Conservation (phyloP, 2,113 vertebrate genomes). For the Silurus asotus region DNA sequence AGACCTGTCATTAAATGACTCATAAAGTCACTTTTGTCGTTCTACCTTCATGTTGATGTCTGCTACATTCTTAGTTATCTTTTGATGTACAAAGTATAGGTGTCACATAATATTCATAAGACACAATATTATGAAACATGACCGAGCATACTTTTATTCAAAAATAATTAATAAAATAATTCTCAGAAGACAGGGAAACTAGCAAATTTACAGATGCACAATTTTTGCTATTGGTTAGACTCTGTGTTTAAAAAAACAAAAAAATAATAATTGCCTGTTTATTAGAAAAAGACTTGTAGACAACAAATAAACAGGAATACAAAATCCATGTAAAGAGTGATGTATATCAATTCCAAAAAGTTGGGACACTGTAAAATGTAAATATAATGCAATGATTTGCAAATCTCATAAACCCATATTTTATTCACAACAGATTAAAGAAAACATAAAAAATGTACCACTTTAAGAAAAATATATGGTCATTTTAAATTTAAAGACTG, state of each 20-base stretch:
- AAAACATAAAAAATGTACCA: too few relatives aligned
- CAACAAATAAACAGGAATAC: neutral
- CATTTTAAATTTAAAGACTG: too few relatives aligned
- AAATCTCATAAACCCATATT: too few relatives aligned
- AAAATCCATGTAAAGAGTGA: neutral
- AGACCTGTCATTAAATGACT: too few relatives aligned
- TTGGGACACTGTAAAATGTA: too few relatives aligned
- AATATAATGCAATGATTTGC: too few relatives aligned
- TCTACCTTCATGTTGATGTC: neutral
- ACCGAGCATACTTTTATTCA: neutral
- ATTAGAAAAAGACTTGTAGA: neutral
- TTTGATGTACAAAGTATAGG: neutral
- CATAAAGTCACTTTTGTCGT: neutral
- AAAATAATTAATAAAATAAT: neutral
- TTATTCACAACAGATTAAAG: too few relatives aligned
- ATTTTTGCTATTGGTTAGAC: neutral
- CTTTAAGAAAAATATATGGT: too few relatives aligned
- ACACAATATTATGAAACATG: neutral
- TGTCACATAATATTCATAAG: neutral
- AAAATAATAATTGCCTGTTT: neutral
- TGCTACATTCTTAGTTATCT: neutral
- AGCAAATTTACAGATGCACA: neutral
- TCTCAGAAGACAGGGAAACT: neutral
- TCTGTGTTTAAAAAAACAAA: neutral
- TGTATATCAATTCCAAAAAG: neutral